Base-by-base conservation (phyloP, 2,888 invertebrate species). In the Xestia c-nigrum region DNA sequence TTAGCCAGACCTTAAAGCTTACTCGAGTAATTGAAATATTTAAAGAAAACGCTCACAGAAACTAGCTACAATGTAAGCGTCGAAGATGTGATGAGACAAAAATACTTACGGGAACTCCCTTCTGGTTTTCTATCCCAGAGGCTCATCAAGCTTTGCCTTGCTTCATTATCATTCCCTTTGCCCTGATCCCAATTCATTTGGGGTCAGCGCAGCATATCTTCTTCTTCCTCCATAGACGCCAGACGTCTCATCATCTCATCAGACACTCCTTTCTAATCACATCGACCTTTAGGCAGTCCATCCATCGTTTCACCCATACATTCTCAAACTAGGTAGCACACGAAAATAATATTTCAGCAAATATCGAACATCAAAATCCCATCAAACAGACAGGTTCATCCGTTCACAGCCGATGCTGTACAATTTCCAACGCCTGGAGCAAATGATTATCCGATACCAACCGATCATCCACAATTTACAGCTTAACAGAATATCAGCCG, bases 401-500 rank as follows among this genome's bases (percentile, higher is more conserved):
- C 83, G 46, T 80, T 80, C 72, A 72, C 21, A 43, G 24, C 57
- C 76, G 46, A 82, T 61, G 65, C 72, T 72, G 77, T 78, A 81
- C 72, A 81, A 81, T 74, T 74, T 69, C 61, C 72, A 31, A 76
- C 81, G 83, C 83, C 74, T 74, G 78, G 24, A 84, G 81, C 81
- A 70, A 84, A 78, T 74, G 78, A 84, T 84, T 81, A 84, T 81
- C 74, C 72, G 74, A 72, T 65, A 50, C 46, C 63, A 80, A 5
- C 84, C 81, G 78, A 81, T 84, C 81, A 84, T 74, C 74, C 78
- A 24, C 81, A 81, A 78, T 78, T 74, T 74, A 43, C 81, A 61
- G 76, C 61, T 84, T 72, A 81, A 84, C 74, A 40, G 71, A 75
- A 84, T 75, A 78, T 81, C 55, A 63, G 65, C 46, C 57, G 61